Evolutionary conservation across 2,113 vertebrate species (phyloP).

Genomic region (Gila orcuttii): DNA sequence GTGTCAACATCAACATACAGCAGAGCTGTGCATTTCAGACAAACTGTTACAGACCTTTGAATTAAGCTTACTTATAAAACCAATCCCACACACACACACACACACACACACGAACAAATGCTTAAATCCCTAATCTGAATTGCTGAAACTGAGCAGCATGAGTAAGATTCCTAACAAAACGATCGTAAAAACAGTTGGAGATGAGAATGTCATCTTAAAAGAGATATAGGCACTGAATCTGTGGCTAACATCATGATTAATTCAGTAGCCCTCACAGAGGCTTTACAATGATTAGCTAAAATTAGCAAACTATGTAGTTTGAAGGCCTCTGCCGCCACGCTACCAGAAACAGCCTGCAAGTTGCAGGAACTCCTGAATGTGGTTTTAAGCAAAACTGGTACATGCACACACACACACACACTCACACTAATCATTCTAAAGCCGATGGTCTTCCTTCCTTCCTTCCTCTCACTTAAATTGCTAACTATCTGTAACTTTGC

Average conservation of each 20-base stretch:
- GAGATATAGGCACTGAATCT: constrained; percentile 8
- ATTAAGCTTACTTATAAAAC: constrained; percentile 15
- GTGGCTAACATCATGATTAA: constrained; percentile 11
- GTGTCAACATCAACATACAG: constrained; percentile 33
- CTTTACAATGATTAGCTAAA: constrained; percentile 7
- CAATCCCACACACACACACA: constrained; percentile 23
- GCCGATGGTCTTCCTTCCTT: constrained; percentile 15
- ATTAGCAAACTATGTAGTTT: not conserved
- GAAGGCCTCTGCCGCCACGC: not conserved
- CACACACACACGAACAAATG: not conserved
- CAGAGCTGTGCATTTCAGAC: constrained; percentile 9
- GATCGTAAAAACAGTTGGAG: constrained; percentile 9
- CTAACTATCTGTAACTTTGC: not conserved
- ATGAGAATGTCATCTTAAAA: constrained; percentile 8
- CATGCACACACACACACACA: not conserved
- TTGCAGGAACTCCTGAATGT: constrained; percentile 6
- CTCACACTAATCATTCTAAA: not conserved
- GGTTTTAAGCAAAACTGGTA: not conserved
- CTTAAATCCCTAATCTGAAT: constrained; percentile 11
- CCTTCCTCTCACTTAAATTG: not conserved
- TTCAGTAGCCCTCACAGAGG: constrained; percentile 2
- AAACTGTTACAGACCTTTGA: not conserved
- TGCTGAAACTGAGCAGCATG: not conserved
- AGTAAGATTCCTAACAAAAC: not conserved
- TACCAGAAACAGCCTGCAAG: constrained; percentile 8